Evolutionary conservation across 2,888 invertebrate species (phyloP).

Genomic region (Ditula angustiorana): DNA sequence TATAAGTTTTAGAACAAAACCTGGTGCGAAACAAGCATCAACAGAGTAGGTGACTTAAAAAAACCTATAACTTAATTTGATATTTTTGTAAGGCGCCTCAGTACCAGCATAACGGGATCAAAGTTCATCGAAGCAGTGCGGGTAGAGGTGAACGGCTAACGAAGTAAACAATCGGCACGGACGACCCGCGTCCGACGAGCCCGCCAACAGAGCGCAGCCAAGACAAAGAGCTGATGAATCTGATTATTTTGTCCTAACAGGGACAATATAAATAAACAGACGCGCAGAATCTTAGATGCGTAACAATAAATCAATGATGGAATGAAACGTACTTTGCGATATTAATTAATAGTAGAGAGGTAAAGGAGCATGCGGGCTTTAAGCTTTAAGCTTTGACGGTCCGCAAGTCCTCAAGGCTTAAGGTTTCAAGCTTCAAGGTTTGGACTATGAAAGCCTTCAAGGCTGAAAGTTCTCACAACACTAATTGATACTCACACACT

Average conservation of each 20-base stretch:
- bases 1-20: not conserved
- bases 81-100: conserved; percentile 30
- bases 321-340: not conserved
- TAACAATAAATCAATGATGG: not conserved
- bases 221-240: conserved; percentile 76
- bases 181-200: conserved; percentile 66
- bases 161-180: conserved; percentile 81
- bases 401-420: no score
- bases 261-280: not conserved
- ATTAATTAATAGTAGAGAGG: no score
- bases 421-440: no score
- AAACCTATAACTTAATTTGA: conserved; percentile 10
- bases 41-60: not conserved
- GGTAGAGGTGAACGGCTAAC: conserved; percentile 71
- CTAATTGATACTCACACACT: no score
- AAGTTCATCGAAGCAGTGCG: conserved; percentile 63
- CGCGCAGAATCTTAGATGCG: not conserved
- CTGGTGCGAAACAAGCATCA: not conserved
- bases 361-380: no score
- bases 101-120: conserved; percentile 60
- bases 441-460: no score
- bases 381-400: no score
- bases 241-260: conserved; percentile 69
- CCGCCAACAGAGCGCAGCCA: conserved; percentile 62
- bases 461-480: no score